Percentiles rank a stretch among this genome's conserved stretches.
phyloP scores from a whole-genome alignment of 2,113 vertebrate genomes.

The Erpornis zantholeuca region DNA sequence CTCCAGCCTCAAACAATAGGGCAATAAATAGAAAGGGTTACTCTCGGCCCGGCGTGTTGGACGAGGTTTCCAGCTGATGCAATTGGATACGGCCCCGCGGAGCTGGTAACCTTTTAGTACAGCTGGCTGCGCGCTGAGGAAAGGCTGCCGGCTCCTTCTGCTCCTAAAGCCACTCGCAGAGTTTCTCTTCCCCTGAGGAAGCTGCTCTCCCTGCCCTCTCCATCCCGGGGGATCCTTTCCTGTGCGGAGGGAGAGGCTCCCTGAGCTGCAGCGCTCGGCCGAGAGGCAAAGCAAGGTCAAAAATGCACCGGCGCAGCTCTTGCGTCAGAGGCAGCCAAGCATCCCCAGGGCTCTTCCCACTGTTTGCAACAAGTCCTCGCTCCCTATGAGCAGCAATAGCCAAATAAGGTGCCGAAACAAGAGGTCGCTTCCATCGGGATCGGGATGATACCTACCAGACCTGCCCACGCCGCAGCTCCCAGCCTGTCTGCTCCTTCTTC shows the following conservation, averaged over 20 bases:
- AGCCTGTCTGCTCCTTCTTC: background rate
- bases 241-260: background rate
- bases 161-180: background rate
- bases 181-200: background rate
- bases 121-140: background rate
- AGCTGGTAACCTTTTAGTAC: background rate
- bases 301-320: constrained; percentile 41
- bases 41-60: background rate
- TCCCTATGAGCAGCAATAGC: constrained; percentile 63
- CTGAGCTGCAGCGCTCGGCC: background rate
- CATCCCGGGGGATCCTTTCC: background rate
- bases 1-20: constrained; percentile 12
- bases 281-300: constrained; percentile 36
- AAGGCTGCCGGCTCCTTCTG: background rate
- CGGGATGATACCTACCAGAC: constrained; percentile 68
- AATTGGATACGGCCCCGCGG: background rate
- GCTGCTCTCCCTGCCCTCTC: background rate
- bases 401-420: constrained; percentile 79
- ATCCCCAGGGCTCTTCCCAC: constrained; percentile 60
- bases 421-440: constrained; percentile 27
- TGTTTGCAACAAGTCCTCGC: constrained; percentile 65
- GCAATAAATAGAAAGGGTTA: constrained; percentile 48
- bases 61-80: constrained; percentile 35
- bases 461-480: constrained; percentile 11
- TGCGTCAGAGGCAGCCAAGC: constrained; percentile 74